phyloP scores from a whole-genome alignment of 1,140 invertebrate genomes.

The Pseudoatta argentina region DNA sequence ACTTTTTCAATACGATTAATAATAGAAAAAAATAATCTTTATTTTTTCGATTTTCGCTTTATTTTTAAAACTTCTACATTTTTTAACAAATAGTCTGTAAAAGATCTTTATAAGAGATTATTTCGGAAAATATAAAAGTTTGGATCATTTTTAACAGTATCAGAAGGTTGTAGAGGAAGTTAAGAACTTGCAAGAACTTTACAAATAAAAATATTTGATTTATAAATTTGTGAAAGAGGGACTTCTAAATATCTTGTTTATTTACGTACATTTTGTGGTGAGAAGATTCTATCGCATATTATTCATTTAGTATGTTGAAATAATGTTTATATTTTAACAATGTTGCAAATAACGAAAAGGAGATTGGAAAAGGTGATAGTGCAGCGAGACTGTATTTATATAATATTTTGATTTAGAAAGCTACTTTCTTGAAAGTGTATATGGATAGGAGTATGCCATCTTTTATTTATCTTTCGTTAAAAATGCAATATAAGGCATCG shows the following conservation, averaged over 20 bases:
- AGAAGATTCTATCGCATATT: conserved; percentile 12
- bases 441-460: neutral
- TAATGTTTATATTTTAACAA: neutral
- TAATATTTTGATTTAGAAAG: conserved; percentile 32
- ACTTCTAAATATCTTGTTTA: neutral
- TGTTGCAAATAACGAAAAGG: conserved; percentile 10
- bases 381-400: neutral
- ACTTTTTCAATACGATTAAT: conserved; percentile 15
- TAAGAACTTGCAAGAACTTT: neutral
- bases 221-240: neutral
- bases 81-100: neutral
- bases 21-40: neutral
- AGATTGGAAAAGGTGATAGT: conserved; percentile 11
- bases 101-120: neutral
- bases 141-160: neutral
- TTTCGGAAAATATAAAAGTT: neutral
- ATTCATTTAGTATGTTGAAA: neutral
- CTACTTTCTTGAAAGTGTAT: neutral
- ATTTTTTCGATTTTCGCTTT: neutral
- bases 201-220: neutral
- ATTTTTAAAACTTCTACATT: neutral
- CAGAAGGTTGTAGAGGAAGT: neutral
- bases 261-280: neutral
- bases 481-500: conserved; percentile 6
- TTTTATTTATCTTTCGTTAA: conserved; percentile 29